phyloP scores from a whole-genome alignment of 2,888 invertebrate species.

The Melinopterus prodromus region DNA sequence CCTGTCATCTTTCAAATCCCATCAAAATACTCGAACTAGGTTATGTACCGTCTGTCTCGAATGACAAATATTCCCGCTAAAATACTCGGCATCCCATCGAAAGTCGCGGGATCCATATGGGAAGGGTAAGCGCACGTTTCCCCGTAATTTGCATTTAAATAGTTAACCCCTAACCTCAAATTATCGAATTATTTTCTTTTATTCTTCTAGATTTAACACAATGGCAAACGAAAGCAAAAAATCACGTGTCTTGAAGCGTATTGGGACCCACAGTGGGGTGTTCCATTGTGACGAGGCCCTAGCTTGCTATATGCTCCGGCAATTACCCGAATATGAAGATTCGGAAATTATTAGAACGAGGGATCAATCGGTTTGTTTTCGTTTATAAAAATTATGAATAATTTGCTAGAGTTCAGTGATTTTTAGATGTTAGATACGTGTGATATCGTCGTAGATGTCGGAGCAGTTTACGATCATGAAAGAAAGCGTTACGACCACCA shows the following conservation, averaged over 20 bases:
- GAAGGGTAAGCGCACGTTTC: slow-evolving; percentile 41
- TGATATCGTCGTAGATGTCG: slow-evolving; percentile 96
- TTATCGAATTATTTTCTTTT: neutral
- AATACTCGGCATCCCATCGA: slow-evolving; percentile 24
- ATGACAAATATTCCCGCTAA: slow-evolving; percentile 29
- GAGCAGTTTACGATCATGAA: slow-evolving; percentile 81
- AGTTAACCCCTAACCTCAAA: slow-evolving; percentile 4
- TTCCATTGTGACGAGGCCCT: slow-evolving; percentile 96
- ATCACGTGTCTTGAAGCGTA: slow-evolving; percentile 58
- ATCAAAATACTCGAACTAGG: neutral
- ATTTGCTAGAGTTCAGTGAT: slow-evolving; percentile 10
- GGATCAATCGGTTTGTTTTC: slow-evolving; percentile 60
- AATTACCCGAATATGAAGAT: slow-evolving; percentile 80
- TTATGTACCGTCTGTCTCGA: slow-evolving; percentile 7
- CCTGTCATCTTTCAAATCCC: neutral
- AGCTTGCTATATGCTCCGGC: slow-evolving; percentile 91
- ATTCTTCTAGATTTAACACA: slow-evolving; percentile 50
- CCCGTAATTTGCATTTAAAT: neutral
- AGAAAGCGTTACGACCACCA: slow-evolving; percentile 92
- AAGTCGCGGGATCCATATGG: slow-evolving; percentile 39
- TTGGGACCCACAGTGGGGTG: slow-evolving; percentile 81
- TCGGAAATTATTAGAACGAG: slow-evolving; percentile 81
- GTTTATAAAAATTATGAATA: neutral
- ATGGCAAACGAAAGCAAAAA: slow-evolving; percentile 56
- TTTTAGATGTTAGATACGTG: slow-evolving; percentile 73